phyloP scores from a whole-genome alignment of 2,113 vertebrate species.

The Gasterosteus aculeatus region DNA sequence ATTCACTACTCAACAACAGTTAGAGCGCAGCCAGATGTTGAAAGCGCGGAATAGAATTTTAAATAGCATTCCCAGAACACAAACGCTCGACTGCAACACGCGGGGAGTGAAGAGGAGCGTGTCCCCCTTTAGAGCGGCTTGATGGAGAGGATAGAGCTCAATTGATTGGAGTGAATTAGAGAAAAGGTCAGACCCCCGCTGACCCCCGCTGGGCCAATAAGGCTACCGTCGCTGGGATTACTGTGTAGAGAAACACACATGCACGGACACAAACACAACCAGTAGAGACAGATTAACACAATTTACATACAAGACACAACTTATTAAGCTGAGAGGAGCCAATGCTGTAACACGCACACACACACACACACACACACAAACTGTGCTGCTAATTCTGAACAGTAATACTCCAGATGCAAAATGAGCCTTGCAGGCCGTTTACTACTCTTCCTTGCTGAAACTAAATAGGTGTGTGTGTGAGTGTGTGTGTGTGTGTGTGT shows the following conservation, averaged over 20 bases:
- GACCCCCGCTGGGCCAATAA: constrained; percentile 58
- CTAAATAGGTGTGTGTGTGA: constrained; percentile 17
- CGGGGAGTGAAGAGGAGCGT: constrained; percentile 37
- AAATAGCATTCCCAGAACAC: neutral
- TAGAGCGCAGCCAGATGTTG: neutral
- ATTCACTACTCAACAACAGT: neutral
- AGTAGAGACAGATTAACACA: constrained; percentile 4
- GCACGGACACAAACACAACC: neutral
- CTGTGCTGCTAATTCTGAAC: constrained; percentile 40
- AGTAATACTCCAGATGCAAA: constrained; percentile 45
- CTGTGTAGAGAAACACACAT: constrained; percentile 5
- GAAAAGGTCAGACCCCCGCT: constrained; percentile 71
- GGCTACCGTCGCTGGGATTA: constrained; percentile 42
- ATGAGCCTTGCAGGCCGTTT: constrained; percentile 45
- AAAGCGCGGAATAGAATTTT: neutral
- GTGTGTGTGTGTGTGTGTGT: constrained; percentile 6
- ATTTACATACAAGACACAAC: neutral
- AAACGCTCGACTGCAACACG: constrained; percentile 20
- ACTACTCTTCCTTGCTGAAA: constrained; percentile 19
- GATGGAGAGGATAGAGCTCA: constrained; percentile 47
- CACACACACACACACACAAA: constrained; percentile 19
- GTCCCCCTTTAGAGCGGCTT: constrained; percentile 36
- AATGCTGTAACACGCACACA: constrained; percentile 17
- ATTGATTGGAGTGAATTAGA: constrained; percentile 77
- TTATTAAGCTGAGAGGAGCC: constrained; percentile 17